These are phyloP conservation scores for Pogonocherus hispidulus DNA, from an alignment of 2,888 invertebrate genomes.

Conservation along the genomic window DNA sequence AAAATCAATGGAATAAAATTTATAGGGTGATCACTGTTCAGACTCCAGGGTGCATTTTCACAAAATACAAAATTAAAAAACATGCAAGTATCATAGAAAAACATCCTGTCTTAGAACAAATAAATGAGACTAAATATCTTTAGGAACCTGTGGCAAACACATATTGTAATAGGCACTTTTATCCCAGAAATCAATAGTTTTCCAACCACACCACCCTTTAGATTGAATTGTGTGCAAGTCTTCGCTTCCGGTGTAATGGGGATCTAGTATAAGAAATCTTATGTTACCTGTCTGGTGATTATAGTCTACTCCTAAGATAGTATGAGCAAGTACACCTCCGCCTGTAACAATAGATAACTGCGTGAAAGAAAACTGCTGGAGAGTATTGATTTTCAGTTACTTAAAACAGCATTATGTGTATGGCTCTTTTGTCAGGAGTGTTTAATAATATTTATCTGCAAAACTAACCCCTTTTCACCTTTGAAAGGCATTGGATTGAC, in stretches of 20 bases:
- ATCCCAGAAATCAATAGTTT: slow-evolving; percentile 94
- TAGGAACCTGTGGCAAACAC: slow-evolving; percentile 87
- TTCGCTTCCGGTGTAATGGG: slow-evolving; percentile 95
- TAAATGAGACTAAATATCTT: slow-evolving; percentile 61
- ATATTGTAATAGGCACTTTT: slow-evolving; percentile 96
- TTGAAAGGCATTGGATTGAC: no score
- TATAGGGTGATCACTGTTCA: no score
- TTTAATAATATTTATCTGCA: no score
- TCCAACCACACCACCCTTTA: slow-evolving; percentile 99
- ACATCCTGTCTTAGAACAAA: not conserved
- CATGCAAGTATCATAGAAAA: no score
- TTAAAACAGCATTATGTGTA: no score
- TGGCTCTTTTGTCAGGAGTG: no score
- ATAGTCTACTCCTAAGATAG: slow-evolving; percentile 94
- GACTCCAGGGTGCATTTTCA: no score
- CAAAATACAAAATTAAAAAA: no score
- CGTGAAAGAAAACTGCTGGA: no score
- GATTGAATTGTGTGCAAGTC: slow-evolving; percentile 80
- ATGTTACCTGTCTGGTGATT: slow-evolving; percentile 84
- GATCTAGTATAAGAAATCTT: slow-evolving; percentile 96
- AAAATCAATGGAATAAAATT: no score
- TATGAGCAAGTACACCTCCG: slow-evolving; percentile 97
- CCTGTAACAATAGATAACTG: slow-evolving; percentile 77
- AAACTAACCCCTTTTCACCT: no score
- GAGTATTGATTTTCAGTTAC: no score